A percentile compares a stretch with the other conserved stretches of the same genome.
Conservation (phyloP, 2,888 invertebrate species). For the Phlogophora meticulosa region DNA sequence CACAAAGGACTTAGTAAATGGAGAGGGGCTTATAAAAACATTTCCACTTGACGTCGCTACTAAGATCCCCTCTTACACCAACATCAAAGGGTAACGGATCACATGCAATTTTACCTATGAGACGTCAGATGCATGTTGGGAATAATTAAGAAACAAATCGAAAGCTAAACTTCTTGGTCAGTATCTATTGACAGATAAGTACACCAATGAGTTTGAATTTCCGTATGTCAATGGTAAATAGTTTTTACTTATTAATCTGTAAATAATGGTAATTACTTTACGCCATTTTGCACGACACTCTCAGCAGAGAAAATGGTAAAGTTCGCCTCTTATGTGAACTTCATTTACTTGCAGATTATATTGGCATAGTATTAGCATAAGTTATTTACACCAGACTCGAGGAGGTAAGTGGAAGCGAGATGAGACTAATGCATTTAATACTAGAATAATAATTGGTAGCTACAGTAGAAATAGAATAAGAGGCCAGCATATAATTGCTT, state of each 20-base stretch:
- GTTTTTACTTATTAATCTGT: too few species aligned
- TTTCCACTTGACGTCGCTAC: neutral
- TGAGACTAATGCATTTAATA: conserved; percentile 36
- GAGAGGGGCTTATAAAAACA: conserved; percentile 27
- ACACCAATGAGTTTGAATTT: too few species aligned
- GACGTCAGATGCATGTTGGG: conserved; percentile 9
- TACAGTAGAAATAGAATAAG: too few species aligned
- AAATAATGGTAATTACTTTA: too few species aligned
- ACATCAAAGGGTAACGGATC: conserved; percentile 29
- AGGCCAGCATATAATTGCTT: too few species aligned
- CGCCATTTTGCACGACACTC: conserved; percentile 10
- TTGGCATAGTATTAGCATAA: conserved; percentile 42
- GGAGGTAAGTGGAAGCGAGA: conserved; percentile 17
- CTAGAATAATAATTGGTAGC: conserved; percentile 18
- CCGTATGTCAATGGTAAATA: too few species aligned
- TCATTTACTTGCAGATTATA: conserved; percentile 55
- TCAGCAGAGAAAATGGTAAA: conserved; percentile 1
- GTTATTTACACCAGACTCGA: conserved; percentile 41
- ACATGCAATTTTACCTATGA: conserved; percentile 11
- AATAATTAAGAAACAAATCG: neutral
- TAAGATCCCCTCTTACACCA: neutral
- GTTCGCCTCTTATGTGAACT: conserved; percentile 25
- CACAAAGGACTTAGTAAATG: conserved; percentile 10
- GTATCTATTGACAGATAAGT: too few species aligned
- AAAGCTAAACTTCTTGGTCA: too few species aligned